These are phyloP conservation scores for Drosophila busckii DNA, from an alignment of 1,140 invertebrate species.

Conservation along the genomic window DNA sequence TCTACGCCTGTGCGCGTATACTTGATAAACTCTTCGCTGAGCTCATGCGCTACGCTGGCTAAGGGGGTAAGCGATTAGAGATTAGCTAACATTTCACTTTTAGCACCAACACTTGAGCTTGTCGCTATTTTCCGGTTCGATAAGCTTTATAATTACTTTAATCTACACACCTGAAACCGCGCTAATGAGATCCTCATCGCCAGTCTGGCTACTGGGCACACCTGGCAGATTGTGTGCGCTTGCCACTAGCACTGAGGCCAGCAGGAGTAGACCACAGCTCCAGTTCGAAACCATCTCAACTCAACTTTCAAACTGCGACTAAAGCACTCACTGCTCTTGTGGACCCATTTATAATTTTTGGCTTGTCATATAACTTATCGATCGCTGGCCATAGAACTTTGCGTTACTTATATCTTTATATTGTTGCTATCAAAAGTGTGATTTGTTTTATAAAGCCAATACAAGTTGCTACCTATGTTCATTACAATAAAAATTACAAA, in stretches of 20 bases:
- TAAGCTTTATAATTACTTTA: not conserved
- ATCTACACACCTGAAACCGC: slow-evolving; percentile 35
- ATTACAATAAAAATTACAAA: too few species aligned
- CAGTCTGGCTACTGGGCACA: slow-evolving; percentile 16
- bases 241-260: slow-evolving; percentile 11
- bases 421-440: slow-evolving; percentile 11
- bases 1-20: slow-evolving; percentile 47
- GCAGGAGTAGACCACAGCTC: slow-evolving; percentile 35
- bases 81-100: not conserved
- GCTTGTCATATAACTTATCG: too few species aligned
- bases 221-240: slow-evolving; percentile 21
- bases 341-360: too few species aligned
- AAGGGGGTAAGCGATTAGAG: not conserved
- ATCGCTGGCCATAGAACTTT: not conserved
- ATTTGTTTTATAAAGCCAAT: too few species aligned
- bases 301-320: slow-evolving; percentile 23
- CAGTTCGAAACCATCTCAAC: slow-evolving; percentile 36
- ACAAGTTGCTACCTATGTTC: too few species aligned
- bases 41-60: slow-evolving; percentile 50
- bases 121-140: slow-evolving; percentile 15
- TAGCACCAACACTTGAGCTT: slow-evolving; percentile 20
- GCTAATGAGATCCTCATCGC: slow-evolving; percentile 21
- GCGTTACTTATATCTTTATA: slow-evolving; percentile 47
- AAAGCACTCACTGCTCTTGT: too few species aligned
- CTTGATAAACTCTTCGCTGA: slow-evolving; percentile 55